Evolutionary conservation across 2,888 invertebrate species (phyloP).

Genomic region (Myathropa florea): DNA sequence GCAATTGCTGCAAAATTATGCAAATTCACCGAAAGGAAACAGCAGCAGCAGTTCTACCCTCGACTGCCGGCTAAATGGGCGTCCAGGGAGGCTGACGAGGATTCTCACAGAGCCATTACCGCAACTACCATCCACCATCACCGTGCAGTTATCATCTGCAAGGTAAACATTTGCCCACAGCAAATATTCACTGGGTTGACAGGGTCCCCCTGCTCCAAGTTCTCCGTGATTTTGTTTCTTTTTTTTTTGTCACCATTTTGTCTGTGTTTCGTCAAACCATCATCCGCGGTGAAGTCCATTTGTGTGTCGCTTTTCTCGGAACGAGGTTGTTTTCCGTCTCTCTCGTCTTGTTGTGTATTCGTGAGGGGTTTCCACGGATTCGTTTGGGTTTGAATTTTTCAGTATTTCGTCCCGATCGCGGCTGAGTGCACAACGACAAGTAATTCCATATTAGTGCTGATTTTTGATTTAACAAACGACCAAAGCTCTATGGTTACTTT

Average conservation of each 20-base stretch:
- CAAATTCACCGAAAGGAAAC: constrained; percentile 63
- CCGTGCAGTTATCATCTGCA: constrained; percentile 48
- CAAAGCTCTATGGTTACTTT: constrained; percentile 33
- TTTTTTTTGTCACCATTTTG: constrained; percentile 50
- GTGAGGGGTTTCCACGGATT: neutral
- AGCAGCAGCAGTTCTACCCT: neutral
- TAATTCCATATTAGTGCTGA: constrained; percentile 61
- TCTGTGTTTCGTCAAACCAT: constrained; percentile 48
- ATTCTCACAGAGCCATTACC: constrained; percentile 1
- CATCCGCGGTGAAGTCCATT: constrained; percentile 46
- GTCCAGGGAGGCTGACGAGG: constrained; percentile 19
- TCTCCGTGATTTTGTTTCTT: neutral
- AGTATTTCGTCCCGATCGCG: constrained; percentile 27
- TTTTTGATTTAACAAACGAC: constrained; percentile 61
- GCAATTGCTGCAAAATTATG: constrained; percentile 71
- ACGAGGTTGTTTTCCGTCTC: neutral
- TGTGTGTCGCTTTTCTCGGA: constrained; percentile 14
- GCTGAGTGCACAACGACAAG: constrained; percentile 57
- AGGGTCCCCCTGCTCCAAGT: neutral
- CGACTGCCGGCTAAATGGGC: constrained; percentile 17
- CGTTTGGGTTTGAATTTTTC: constrained; percentile 49
- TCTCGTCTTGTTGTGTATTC: neutral
- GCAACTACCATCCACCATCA: constrained; percentile 1
- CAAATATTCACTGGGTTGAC: constrained; percentile 58
- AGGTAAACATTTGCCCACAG: constrained; percentile 63